Conservation (phyloP, 2,888 invertebrate species). For the Synanthedon myopaeformis region DNA sequence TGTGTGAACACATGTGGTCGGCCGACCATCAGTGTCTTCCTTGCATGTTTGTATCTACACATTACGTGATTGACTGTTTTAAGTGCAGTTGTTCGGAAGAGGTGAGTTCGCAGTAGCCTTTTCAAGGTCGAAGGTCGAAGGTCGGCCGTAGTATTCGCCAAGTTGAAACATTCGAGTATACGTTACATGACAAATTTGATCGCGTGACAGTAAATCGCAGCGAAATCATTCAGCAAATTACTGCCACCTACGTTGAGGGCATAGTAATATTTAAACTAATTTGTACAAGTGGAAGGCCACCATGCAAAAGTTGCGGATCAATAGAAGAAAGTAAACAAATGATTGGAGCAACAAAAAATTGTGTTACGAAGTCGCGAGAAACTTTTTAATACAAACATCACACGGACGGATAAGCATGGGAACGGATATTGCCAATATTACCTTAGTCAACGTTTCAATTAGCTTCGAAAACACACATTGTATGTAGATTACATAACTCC, state of each 20-base stretch:
- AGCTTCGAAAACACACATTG: no score
- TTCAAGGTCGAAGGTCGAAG: slow-evolving; percentile 49
- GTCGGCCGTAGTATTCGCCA: slow-evolving; percentile 36
- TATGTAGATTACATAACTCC: no score
- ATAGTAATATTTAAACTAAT: slow-evolving; percentile 6
- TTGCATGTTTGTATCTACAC: slow-evolving; percentile 17
- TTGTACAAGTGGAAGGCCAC: slow-evolving; percentile 9
- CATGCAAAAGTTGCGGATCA: slow-evolving; percentile 4
- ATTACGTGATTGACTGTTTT: slow-evolving; percentile 29
- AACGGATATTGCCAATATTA: no score
- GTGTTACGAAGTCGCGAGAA: not conserved
- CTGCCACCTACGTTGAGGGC: slow-evolving; percentile 7
- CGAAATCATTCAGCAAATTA: slow-evolving; percentile 40
- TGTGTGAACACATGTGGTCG: slow-evolving; percentile 10
- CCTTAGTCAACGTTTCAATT: no score
- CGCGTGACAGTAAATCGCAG: slow-evolving; percentile 30
- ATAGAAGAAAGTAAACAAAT: slow-evolving; percentile 3
- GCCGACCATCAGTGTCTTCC: slow-evolving; percentile 52
- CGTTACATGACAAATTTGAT: slow-evolving; percentile 24
- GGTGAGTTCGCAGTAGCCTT: slow-evolving; percentile 41
- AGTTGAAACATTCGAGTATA: not conserved
- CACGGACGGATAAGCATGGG: no score
- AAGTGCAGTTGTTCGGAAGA: slow-evolving; percentile 52
- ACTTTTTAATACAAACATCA: no score
- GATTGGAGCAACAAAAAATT: slow-evolving; percentile 1